Evolutionary conservation across 2,888 invertebrate genomes (phyloP).

Genomic region (Ormyrus rosae): DNA sequence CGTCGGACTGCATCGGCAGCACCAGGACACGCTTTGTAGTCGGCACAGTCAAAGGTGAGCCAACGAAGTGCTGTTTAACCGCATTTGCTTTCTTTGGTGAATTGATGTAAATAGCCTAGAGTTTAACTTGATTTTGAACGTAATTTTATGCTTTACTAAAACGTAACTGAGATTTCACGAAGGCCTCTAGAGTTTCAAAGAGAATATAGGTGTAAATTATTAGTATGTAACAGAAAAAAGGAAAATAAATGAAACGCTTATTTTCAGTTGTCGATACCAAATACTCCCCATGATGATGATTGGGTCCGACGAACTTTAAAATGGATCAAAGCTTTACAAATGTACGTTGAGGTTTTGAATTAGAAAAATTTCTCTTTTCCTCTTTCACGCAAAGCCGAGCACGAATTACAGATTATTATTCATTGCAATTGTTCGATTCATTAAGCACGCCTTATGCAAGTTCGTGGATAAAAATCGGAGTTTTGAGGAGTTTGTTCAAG

Average conservation of each 20-base stretch:
- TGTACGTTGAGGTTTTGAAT: constrained; percentile 55
- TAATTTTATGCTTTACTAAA: no score
- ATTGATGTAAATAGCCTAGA: no score
- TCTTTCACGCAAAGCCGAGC: neutral
- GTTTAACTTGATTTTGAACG: no score
- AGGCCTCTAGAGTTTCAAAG: no score
- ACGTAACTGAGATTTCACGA: no score
- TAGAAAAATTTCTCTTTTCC: constrained; percentile 30
- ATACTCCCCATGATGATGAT: constrained; percentile 57
- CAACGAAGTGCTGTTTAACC: no score
- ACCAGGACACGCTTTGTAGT: constrained; percentile 64
- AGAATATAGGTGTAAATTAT: no score
- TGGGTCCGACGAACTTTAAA: constrained; percentile 57
- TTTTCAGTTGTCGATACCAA: constrained; percentile 59
- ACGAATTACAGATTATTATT: no score
- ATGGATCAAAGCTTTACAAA: constrained; percentile 48
- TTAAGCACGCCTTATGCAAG: neutral
- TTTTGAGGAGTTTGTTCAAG: constrained; percentile 32
- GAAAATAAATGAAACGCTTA: constrained; percentile 47
- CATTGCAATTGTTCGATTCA: no score
- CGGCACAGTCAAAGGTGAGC: constrained; percentile 73
- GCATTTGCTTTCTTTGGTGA: no score
- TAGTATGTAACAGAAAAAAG: neutral
- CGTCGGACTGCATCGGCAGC: constrained; percentile 72
- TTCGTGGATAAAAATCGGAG: constrained; percentile 49